phyloP scores from a whole-genome alignment of 2,797 vertebrate species.

The Crax fasciolata region DNA sequence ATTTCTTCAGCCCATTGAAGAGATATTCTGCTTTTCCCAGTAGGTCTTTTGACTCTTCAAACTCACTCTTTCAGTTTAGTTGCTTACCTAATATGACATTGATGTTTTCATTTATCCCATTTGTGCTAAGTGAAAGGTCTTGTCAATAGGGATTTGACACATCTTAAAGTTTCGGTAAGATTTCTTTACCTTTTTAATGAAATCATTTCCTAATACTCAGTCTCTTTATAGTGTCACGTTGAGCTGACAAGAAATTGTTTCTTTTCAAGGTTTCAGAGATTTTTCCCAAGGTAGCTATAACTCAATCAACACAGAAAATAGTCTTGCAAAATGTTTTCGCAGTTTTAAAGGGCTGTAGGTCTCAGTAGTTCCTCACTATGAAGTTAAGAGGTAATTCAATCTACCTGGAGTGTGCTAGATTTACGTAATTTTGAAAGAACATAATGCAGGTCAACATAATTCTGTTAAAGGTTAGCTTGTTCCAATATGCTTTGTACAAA shows the following conservation, averaged over 20 bases:
- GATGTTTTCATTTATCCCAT: slow-evolving; percentile 69
- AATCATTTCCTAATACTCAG: slow-evolving; percentile 60
- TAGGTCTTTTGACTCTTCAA: slow-evolving; percentile 60
- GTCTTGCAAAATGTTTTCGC: slow-evolving; percentile 40
- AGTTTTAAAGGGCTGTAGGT: slow-evolving; percentile 33
- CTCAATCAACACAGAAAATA: slow-evolving; percentile 35
- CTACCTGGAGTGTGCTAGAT: neutral
- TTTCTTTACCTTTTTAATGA: slow-evolving; percentile 62
- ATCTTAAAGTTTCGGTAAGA: slow-evolving; percentile 57
- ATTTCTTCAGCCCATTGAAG: slow-evolving; percentile 64
- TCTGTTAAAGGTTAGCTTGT: slow-evolving; percentile 36
- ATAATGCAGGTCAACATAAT: slow-evolving; percentile 7
- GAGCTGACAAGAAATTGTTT: slow-evolving; percentile 52
- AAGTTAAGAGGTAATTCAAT: slow-evolving; percentile 41
- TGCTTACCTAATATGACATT: slow-evolving; percentile 70
- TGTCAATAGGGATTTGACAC: slow-evolving; percentile 54
- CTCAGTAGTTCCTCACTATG: slow-evolving; percentile 15
- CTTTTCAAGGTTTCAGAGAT: slow-evolving; percentile 54
- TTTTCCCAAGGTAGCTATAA: slow-evolving; percentile 57
- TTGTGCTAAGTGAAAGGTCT: slow-evolving; percentile 61
- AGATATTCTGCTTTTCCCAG: slow-evolving; percentile 38
- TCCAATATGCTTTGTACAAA: neutral
- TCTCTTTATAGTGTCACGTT: slow-evolving; percentile 45
- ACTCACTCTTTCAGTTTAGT: slow-evolving; percentile 53
- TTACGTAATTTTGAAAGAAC: slow-evolving; percentile 10